Base-by-base conservation (phyloP, 2,888 invertebrate genomes). In the Chrysina gloriosa region DNA sequence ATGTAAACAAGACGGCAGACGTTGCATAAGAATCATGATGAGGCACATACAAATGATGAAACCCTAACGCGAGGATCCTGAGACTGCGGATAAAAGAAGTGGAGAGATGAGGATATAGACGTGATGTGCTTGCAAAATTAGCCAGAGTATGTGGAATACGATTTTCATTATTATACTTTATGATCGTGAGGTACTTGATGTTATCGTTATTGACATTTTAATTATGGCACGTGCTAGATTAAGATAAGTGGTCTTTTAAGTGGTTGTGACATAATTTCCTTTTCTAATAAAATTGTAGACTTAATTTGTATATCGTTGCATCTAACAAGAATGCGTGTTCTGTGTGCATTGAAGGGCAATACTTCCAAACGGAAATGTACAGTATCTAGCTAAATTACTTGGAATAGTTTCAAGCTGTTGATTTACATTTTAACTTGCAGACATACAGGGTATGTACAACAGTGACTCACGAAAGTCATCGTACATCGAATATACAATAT, bases 21-120 rank as follows among this genome's bases (percentile, higher is more conserved):
- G 58, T 61, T 61, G 58, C 58, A 42, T 42, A 61, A 61, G 42
- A 42, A 25, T 61, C 58, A 21, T n/a, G 56, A 61, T 14, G 42
- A 42, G 27, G 58, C 25, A 61, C 39, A 61, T 34, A 39, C 34
- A 9, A 19, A 54, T 23, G 42, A 42, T 61, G 45, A 45, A 42
- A n/a, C 31, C 19, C 31, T 11, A 31, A 52, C 16, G 14, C 42
- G 25, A 29, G 29, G 58, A 45, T 16, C 23, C 29, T 9, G n/a
- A 36, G 36, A 61, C 58, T n/a, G 19, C 58, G 25, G 27, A 42
- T 27, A 9, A 16, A 45, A 61, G 9, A 27, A 16, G n/a, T 27
- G 52, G 11, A 16, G 31, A 61, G 42, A 61, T 61, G 29, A 45
- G 36, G 52, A n/a, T 52, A 27, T 27, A 29, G 23, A 61, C 58